phyloP scores from a whole-genome alignment of 2,888 invertebrate genomes.

The Plemyria rubiginata region DNA sequence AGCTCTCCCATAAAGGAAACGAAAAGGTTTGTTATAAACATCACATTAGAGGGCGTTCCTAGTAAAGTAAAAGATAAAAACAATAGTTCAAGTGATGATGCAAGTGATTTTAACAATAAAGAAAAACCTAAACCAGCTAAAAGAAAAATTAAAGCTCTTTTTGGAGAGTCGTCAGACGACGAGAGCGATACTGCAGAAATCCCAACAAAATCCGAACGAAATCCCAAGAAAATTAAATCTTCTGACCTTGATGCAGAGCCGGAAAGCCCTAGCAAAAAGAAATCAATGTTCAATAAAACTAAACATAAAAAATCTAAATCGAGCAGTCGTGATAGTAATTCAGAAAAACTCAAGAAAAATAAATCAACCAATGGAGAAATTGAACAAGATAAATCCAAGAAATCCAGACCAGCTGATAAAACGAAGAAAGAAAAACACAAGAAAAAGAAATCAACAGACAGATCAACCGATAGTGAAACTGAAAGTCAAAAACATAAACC shows the following conservation, averaged over 20 bases:
- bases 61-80: constrained; percentile 42
- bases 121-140: constrained; percentile 62
- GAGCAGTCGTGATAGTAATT: constrained; percentile 59
- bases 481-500: constrained; percentile 43
- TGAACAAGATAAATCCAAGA: constrained; percentile 55
- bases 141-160: constrained; percentile 78
- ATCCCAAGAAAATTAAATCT: constrained; percentile 56
- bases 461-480: constrained; percentile 57
- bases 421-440: constrained; percentile 52
- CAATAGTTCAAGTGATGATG: constrained; percentile 8
- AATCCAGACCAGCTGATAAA: constrained; percentile 53
- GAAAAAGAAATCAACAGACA: constrained; percentile 39
- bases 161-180: constrained; percentile 77
- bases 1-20: constrained; percentile 33
- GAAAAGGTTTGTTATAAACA: constrained; percentile 69
- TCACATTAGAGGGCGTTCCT: constrained; percentile 72
- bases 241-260: constrained; percentile 55
- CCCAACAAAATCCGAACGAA: constrained; percentile 52
- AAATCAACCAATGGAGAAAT: constrained; percentile 63
- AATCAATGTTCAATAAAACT: constrained; percentile 58
- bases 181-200: constrained; percentile 64
- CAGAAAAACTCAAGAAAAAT: constrained; percentile 51
- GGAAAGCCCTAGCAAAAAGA: constrained; percentile 53
- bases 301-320: constrained; percentile 61
- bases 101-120: constrained; percentile 45